Base-by-base conservation (phyloP, 2,797 vertebrate genomes). In the Fratercula arctica region DNA sequence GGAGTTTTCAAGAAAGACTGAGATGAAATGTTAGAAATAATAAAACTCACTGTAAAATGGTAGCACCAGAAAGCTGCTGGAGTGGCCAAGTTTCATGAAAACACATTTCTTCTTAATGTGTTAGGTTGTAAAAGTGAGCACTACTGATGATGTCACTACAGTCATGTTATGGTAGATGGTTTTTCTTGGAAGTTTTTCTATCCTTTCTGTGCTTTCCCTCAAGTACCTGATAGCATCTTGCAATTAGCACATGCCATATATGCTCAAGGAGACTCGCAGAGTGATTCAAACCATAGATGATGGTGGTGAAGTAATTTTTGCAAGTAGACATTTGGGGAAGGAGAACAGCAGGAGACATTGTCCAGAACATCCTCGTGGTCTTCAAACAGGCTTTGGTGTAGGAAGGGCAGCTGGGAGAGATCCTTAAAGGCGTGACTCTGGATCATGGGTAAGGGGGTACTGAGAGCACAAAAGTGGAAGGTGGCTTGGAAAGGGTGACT, bases 61-160 rank as follows among this genome's bases (percentile, higher is more conserved):
- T 17, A 54, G 31, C 46, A 50, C 4, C 43, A 59, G 43, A 14
- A 21, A n/a, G 46, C 43, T 83, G 29, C 50, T 39, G 16, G 17
- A 67, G 29, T 14, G 14, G n/a, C 33, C 12, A 14, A 0, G 16
- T 68, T 77, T 37, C 3, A 1, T 64, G 43, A 60, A 69, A 90
- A n/a, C 69, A 25, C 0, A 0, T 67, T 10, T 74, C 24, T 12
- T 43, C 18, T 64, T 61, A 18, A 46, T 21, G 10, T 19, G 16
- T 5, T 13, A 19, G 26, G 11, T 6, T 75, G 54, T 37, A 13
- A 43, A 84, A 78, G 37, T n/a, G 69, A 87, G 25, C 25, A 0
- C 13, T 68, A 1, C 8, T 61, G 41, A 1, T 64, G 63, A 9
- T 56, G 37, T 43, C 51, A 17, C 25, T 11, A 7, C 35, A 67